Evolutionary conservation across 2,888 invertebrate species (phyloP).

Genomic region (Acronicta alni): DNA sequence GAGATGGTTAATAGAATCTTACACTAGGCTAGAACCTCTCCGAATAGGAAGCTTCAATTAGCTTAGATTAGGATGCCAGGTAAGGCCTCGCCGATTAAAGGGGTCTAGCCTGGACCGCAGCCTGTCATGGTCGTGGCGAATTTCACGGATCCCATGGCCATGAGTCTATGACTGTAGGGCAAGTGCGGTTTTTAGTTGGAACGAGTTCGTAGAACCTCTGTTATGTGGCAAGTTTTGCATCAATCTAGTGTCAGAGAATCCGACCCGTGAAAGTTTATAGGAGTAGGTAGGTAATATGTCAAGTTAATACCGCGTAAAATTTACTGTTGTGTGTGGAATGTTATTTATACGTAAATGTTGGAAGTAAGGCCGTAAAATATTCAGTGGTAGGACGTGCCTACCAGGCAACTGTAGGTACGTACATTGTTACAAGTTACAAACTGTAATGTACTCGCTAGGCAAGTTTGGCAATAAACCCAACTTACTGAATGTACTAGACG

Average conservation of each 20-base stretch:
- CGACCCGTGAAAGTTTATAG: background rate
- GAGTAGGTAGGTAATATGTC: constrained; percentile 8
- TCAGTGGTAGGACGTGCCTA: constrained; percentile 28
- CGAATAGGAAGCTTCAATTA: too few relatives aligned
- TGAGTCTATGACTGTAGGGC: too few relatives aligned
- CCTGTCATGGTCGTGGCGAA: too few relatives aligned
- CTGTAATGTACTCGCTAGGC: constrained; percentile 35
- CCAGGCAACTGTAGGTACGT: background rate
- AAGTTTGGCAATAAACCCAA: constrained; percentile 38
- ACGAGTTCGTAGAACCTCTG: too few relatives aligned
- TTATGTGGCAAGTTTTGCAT: too few relatives aligned
- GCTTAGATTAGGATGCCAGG: too few relatives aligned
- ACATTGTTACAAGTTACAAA: constrained; percentile 33
- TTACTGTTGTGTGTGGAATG: constrained; percentile 10
- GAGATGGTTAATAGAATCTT: too few relatives aligned
- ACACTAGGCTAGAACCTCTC: too few relatives aligned
- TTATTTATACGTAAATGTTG: constrained; percentile 25
- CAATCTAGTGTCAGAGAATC: background rate
- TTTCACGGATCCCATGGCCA: too few relatives aligned
- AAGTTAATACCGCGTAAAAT: constrained; percentile 26
- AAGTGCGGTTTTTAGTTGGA: too few relatives aligned
- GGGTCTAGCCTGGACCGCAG: too few relatives aligned
- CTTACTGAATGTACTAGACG: constrained; percentile 19
- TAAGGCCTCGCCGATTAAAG: too few relatives aligned
- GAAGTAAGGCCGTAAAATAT: constrained; percentile 42